A percentile compares a stretch with the other conserved stretches of the same genome.
Evolutionary conservation across 2,113 vertebrate genomes (phyloP).

Genomic region (Sinocyclocheilus rhinocerous): DNA sequence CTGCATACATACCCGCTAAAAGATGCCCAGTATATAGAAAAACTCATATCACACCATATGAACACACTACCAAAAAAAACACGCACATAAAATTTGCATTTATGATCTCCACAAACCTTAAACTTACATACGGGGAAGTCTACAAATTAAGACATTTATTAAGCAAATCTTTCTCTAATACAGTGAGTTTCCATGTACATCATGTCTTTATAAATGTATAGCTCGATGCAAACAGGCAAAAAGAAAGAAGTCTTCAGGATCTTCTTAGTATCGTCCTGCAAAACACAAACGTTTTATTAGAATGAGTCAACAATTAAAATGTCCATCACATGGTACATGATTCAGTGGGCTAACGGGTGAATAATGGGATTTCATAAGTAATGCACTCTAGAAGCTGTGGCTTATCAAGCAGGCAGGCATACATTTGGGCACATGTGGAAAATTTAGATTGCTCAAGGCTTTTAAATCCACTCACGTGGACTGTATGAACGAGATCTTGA

Average conservation of each 20-base stretch:
- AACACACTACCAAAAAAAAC: background rate
- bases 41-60: background rate
- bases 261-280: slow-evolving; percentile 78
- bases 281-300: slow-evolving; percentile 22
- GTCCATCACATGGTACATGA: background rate
- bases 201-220: slow-evolving; percentile 8
- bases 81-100: background rate
- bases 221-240: slow-evolving; percentile 48
- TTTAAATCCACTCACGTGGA: slow-evolving; percentile 80
- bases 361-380: slow-evolving; percentile 2
- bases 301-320: slow-evolving; percentile 9
- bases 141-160: slow-evolving; percentile 58
- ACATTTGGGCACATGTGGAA: slow-evolving; percentile 3
- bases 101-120: slow-evolving; percentile 27
- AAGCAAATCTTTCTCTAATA: slow-evolving; percentile 29
- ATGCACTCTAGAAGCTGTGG: slow-evolving; percentile 15
- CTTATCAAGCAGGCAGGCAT: slow-evolving; percentile 11
- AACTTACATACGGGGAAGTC: slow-evolving; percentile 39
- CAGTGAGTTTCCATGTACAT: background rate
- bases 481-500: slow-evolving; percentile 92
- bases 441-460: slow-evolving; percentile 1
- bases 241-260: slow-evolving; percentile 43
- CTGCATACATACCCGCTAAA: slow-evolving; percentile 10
- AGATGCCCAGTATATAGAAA: background rate
- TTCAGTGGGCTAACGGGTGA: background rate